These are phyloP conservation scores for Novumbra hubbsi DNA, from an alignment of 2,797 vertebrate genomes.

Conservation along the genomic window DNA sequence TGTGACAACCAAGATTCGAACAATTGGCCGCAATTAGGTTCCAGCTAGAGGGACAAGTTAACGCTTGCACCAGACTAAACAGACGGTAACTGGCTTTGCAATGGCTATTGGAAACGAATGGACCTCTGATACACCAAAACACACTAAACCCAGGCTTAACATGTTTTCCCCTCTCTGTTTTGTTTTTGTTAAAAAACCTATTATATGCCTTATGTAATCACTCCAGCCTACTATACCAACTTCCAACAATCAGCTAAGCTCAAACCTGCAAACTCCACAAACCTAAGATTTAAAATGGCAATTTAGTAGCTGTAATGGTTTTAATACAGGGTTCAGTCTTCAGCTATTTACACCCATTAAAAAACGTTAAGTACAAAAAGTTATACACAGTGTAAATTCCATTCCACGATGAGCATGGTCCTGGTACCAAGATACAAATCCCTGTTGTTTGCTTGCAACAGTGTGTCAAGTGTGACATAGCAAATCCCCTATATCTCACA, in stretches of 20 bases:
- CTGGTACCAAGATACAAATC: neutral
- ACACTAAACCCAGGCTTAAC: too few species aligned
- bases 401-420: neutral
- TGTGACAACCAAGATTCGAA: too few species aligned
- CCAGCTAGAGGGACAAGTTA: too few species aligned
- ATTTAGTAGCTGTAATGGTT: slow-evolving; percentile 16
- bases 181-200: too few species aligned
- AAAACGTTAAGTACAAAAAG: slow-evolving; percentile 30
- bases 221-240: too few species aligned
- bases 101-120: too few species aligned
- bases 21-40: too few species aligned
- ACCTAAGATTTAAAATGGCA: neutral
- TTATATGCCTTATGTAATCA: too few species aligned
- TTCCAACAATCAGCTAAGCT: neutral
- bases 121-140: too few species aligned
- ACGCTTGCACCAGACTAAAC: too few species aligned
- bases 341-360: slow-evolving; percentile 48
- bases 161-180: too few species aligned
- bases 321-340: slow-evolving; percentile 53
- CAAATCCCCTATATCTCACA: neutral
- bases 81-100: too few species aligned
- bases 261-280: neutral
- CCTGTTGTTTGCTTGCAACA: neutral
- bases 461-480: neutral
- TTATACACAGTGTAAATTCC: neutral